Evolutionary conservation across 2,113 vertebrate genomes (phyloP), one percentile per base, ranked within the genome.

Genomic region (Anhinga rufa): DNA sequence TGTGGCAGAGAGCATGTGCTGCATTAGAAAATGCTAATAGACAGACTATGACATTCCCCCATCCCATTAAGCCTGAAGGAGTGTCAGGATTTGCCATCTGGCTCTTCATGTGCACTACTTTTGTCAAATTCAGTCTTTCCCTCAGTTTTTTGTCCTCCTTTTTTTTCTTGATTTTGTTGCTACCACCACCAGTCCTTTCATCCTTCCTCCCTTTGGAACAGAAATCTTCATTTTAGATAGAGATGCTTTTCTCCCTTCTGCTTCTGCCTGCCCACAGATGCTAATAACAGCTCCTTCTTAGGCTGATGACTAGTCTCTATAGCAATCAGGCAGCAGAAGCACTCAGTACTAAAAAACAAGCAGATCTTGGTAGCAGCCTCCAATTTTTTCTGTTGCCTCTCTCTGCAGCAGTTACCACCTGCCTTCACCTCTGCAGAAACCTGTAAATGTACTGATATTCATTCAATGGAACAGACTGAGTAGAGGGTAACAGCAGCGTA

Each of bases 291-390:
- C 84, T 96, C 79, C 88, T 92, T 54, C 93, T 93, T 61, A 90
- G 69, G 68, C 82, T 89, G 70, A 78, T 89, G 79, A 62, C 86
- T 95, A 66, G 88, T 95, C 95, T 97, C 92, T 95, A 31, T 82
- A 97, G 93, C 76, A 96, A 97, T 97, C 93, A 96, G 71, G 72
- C 82, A 96, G 81, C 82, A 97, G 94, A 92, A 92, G 76, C 82
- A 93, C 66, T 92, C 75, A 94, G 44, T 3, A 2, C 79, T 60
- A 70, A 84, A 89, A 92, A 77, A 1, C 22, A 80, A 76, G n/a
- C 20, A 87, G 52, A 52, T 77, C 84, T 64, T 69, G 34, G 69
- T 90, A 69, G 54, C 60, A 88, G 18, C 40, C 62, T 79, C 86
- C 34, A 28, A 9, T 58, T 90, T 96, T 91, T 75, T 6, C 6